phyloP scores from a whole-genome alignment of 2,113 vertebrate genomes.

The Hippocampus guttulatus region DNA sequence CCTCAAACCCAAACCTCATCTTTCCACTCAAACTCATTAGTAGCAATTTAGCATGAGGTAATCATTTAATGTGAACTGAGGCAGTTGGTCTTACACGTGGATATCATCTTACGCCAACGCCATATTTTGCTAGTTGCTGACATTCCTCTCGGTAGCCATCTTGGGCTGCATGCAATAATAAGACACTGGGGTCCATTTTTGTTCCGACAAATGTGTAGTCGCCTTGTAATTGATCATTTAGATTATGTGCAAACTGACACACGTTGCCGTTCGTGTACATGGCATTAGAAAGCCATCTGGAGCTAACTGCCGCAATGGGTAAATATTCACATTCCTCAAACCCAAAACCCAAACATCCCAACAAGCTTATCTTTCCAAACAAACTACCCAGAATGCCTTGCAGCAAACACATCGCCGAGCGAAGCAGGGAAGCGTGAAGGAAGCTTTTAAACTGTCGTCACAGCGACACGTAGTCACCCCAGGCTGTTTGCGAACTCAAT shows the following conservation, averaged over 20 bases:
- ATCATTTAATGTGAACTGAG: too few species aligned
- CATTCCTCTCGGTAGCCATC: too few species aligned
- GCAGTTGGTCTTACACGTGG: too few species aligned
- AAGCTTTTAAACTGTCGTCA: slow-evolving; percentile 23
- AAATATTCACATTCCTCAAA: neutral
- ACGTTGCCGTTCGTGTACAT: neutral
- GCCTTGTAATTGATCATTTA: too few species aligned
- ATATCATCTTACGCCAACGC: too few species aligned
- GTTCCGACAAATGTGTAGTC: too few species aligned
- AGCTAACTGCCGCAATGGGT: neutral
- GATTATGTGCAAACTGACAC: neutral
- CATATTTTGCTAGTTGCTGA: too few species aligned
- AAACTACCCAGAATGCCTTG: slow-evolving; percentile 50
- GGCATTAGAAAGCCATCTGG: neutral
- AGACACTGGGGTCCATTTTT: too few species aligned
- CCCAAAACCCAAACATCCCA: neutral
- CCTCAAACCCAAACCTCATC: too few species aligned
- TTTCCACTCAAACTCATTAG: too few species aligned
- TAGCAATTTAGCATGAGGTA: too few species aligned
- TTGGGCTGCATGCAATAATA: too few species aligned
- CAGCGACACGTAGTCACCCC: slow-evolving; percentile 20
- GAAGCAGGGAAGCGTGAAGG: neutral
- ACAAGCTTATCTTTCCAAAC: slow-evolving; percentile 17
- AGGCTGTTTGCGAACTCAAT: slow-evolving; percentile 53
- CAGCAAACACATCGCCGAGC: slow-evolving; percentile 17